phyloP scores from a whole-genome alignment of 2,797 vertebrate species.

The Crax fasciolata region DNA sequence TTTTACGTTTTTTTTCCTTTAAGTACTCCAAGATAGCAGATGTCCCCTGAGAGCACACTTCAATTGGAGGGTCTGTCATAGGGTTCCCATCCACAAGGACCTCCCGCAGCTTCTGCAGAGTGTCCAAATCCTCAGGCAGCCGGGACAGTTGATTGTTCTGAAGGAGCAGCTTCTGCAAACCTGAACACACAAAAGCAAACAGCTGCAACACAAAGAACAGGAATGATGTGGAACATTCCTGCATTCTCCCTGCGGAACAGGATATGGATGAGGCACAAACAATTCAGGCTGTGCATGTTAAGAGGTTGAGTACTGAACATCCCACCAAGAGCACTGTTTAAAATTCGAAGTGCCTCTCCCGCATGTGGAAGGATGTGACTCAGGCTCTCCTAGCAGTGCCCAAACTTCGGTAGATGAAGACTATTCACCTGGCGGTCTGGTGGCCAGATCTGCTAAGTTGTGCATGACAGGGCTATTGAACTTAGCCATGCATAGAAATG shows the following conservation, averaged over 20 bases:
- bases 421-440: not conserved
- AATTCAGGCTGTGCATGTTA: not conserved
- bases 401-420: not conserved
- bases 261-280: not conserved
- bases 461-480: not conserved
- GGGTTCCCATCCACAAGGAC: slow-evolving; percentile 72
- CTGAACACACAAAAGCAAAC: slow-evolving; percentile 56
- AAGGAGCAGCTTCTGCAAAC: slow-evolving; percentile 72
- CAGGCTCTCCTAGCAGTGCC: not conserved
- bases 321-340: not conserved
- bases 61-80: slow-evolving; percentile 41
- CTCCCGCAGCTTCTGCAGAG: slow-evolving; percentile 60
- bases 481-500: not conserved
- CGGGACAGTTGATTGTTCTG: slow-evolving; percentile 72
- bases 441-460: not conserved
- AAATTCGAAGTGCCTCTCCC: not conserved
- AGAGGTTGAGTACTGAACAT: not conserved
- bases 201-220: not conserved
- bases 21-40: slow-evolving; percentile 68
- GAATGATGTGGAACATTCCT: not conserved
- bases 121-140: slow-evolving; percentile 74
- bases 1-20: not conserved
- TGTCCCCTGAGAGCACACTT: slow-evolving; percentile 59
- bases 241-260: not conserved
- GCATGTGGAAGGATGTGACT: not conserved